Percentiles rank a stretch among this genome's conserved stretches.
Conservation (phyloP, 2,797 vertebrate genomes). For the Pelobates cultripes region DNA sequence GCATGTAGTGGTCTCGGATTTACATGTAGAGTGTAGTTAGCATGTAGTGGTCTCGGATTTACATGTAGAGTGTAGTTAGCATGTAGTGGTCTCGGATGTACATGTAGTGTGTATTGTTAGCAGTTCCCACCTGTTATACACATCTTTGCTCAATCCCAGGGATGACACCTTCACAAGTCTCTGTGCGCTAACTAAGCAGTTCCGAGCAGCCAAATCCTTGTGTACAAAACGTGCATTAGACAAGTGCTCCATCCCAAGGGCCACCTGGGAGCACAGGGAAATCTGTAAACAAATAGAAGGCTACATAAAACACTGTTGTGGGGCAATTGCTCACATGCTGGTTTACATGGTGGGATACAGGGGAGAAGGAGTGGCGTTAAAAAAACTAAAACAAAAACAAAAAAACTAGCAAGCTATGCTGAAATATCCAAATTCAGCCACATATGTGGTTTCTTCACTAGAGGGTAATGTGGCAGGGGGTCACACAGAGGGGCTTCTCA, state of each 20-base stretch:
- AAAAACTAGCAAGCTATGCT: background rate
- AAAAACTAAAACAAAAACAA: background rate
- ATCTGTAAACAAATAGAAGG: slow-evolving; percentile 72
- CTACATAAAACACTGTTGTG: too few species aligned
- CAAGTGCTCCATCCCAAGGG: slow-evolving; percentile 94
- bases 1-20: too few species aligned
- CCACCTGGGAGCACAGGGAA: slow-evolving; percentile 92
- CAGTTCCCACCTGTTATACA: slow-evolving; percentile 88
- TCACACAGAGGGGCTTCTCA: background rate
- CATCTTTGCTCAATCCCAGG: slow-evolving; percentile 94
- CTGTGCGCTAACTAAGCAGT: slow-evolving; percentile 92
- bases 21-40: too few species aligned
- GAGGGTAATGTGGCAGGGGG: background rate
- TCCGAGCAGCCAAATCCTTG: slow-evolving; percentile 92
- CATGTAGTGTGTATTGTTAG: too few species aligned
- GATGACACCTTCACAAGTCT: slow-evolving; percentile 90
- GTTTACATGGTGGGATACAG: background rate
- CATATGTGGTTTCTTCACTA: too few species aligned
- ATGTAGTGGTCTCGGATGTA: too few species aligned
- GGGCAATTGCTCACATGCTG: too few species aligned
- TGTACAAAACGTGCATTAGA: slow-evolving; percentile 94
- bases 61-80: too few species aligned
- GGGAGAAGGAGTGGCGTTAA: too few species aligned
- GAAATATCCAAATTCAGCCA: too few species aligned
- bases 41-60: too few species aligned